Conservation (phyloP, 2,888 invertebrate species). For the Heliconius erato region DNA sequence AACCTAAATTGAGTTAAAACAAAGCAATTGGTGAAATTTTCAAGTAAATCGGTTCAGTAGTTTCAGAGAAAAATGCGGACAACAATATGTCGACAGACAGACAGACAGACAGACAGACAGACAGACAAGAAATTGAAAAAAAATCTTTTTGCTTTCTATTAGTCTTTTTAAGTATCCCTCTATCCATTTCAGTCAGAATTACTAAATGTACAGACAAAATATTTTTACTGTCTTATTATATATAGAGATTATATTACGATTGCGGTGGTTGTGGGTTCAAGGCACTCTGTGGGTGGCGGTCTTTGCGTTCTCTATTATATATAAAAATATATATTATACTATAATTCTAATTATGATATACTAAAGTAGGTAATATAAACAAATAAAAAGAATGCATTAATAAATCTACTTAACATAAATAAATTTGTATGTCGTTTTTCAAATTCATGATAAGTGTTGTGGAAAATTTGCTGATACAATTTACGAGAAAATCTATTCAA, state of each 20-base stretch:
- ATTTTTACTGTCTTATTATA: too few species aligned
- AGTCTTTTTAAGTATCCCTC: too few species aligned
- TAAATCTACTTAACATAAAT: not conserved
- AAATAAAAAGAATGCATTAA: not conserved
- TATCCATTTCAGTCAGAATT: too few species aligned
- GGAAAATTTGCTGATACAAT: slow-evolving; percentile 28
- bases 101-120: too few species aligned
- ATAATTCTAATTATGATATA: not conserved
- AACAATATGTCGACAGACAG: too few species aligned
- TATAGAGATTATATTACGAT: not conserved
- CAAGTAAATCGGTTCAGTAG: too few species aligned
- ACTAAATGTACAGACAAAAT: too few species aligned
- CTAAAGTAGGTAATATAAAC: not conserved
- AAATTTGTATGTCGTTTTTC: not conserved
- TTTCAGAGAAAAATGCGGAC: too few species aligned
- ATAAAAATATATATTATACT: not conserved
- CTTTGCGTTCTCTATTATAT: not conserved
- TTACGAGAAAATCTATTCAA: slow-evolving; percentile 34
- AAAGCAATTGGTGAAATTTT: too few species aligned
- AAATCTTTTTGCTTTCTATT: too few species aligned
- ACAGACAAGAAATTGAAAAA: too few species aligned
- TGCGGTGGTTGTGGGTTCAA: not conserved
- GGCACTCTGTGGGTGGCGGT: not conserved
- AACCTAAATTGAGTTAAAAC: too few species aligned
- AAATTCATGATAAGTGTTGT: slow-evolving; percentile 7